These are phyloP conservation scores for Enteromius mattozi DNA, from an alignment of 2,797 vertebrate genomes.

Conservation along the genomic window DNA sequence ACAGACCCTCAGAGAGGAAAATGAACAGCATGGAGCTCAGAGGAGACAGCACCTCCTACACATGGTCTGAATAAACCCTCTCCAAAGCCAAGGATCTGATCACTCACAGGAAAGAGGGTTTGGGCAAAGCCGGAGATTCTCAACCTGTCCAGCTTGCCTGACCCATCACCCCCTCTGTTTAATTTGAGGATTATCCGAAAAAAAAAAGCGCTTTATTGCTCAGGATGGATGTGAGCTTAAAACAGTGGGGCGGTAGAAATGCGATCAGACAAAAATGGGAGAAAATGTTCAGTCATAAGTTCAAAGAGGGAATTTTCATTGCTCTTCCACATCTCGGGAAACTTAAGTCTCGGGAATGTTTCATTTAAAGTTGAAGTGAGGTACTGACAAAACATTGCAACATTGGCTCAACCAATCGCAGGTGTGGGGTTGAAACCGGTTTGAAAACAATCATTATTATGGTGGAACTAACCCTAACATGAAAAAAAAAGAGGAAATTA, in stretches of 20 bases:
- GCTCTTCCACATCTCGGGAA: background rate
- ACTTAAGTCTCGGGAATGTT: background rate
- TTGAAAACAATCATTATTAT: background rate
- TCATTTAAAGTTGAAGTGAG: constrained; percentile 8
- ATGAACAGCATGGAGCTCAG: constrained; percentile 81
- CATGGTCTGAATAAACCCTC: constrained; percentile 31
- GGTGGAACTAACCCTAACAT: background rate
- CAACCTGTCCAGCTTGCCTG: constrained; percentile 38
- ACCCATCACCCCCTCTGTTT: constrained; percentile 49
- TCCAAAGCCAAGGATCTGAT: constrained; percentile 51
- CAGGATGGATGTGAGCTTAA: background rate
- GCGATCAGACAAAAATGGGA: background rate
- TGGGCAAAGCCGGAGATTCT: constrained; percentile 44
- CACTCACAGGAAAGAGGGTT: constrained; percentile 44
- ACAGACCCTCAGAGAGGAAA: constrained; percentile 82
- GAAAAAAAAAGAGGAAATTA: background rate
- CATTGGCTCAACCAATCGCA: background rate
- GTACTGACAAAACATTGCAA: background rate
- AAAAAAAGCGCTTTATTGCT: constrained; percentile 39
- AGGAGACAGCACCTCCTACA: constrained; percentile 29
- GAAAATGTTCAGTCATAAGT: constrained; percentile 15
- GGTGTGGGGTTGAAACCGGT: background rate
- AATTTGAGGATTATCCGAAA: constrained; percentile 56
- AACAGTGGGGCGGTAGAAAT: constrained; percentile 5
- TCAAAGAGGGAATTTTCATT: constrained; percentile 27